These are phyloP conservation scores for Nothobranchius furzeri DNA, from an alignment of 2,113 vertebrate genomes.

Conservation along the genomic window DNA sequence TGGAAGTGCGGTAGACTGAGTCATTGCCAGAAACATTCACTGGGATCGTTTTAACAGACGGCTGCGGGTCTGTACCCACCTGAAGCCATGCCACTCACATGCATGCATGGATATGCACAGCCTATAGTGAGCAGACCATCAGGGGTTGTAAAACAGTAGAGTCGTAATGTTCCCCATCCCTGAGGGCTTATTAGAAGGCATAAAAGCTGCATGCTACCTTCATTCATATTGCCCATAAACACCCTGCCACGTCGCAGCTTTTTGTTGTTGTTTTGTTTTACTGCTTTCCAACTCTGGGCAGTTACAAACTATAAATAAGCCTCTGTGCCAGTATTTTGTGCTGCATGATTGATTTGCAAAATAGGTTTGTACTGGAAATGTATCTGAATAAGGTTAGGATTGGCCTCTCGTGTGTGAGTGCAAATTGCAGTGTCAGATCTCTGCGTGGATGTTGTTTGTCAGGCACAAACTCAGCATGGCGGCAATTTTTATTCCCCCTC, in stretches of 20 bases:
- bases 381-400: constrained; percentile 72
- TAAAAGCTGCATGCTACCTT: constrained; percentile 79
- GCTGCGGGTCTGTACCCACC: constrained; percentile 34
- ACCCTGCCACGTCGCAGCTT: constrained; percentile 53
- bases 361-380: constrained; percentile 73
- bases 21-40: constrained; percentile 69
- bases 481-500: constrained; percentile 67
- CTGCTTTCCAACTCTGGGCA: constrained; percentile 55
- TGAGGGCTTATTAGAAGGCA: constrained; percentile 80
- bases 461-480: constrained; percentile 69
- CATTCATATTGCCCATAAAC: constrained; percentile 78
- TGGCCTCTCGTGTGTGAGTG: constrained; percentile 67
- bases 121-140: constrained; percentile 69
- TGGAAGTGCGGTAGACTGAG: constrained; percentile 63
- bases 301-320: constrained; percentile 75
- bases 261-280: constrained; percentile 22
- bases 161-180: constrained; percentile 74
- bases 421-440: constrained; percentile 74
- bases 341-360: constrained; percentile 78
- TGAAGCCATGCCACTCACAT: not conserved
- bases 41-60: constrained; percentile 51
- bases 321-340: constrained; percentile 71
- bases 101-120: constrained; percentile 42
- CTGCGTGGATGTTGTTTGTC: constrained; percentile 69
- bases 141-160: constrained; percentile 75